Evolutionary conservation across 2,113 vertebrate species (phyloP).

Genomic region (Menidia beryllina): DNA sequence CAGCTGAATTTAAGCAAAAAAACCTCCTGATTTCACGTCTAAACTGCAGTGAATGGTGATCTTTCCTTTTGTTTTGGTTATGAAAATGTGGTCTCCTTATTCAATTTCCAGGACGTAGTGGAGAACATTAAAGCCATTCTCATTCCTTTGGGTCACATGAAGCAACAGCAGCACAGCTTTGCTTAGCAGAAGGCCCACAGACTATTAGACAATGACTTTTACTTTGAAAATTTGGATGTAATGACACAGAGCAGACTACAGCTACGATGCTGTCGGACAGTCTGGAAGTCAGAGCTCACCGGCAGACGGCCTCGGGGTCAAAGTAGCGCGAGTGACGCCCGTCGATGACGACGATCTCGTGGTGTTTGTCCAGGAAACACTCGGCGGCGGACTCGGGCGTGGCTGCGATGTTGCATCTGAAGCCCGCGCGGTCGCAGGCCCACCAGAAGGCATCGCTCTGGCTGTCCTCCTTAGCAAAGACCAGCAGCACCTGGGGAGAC

Average conservation of each 20-base stretch:
- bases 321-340: constrained; percentile 88
- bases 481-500: constrained; percentile 89
- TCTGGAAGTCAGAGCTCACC: constrained; percentile 76
- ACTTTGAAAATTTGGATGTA: no score
- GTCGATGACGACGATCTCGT: constrained; percentile 94
- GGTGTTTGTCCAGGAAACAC: constrained; percentile 94
- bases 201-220: no score
- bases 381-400: constrained; percentile 92
- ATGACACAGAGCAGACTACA: no score
- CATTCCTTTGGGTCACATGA: no score
- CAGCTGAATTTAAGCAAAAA: not conserved
- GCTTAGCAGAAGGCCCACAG: no score
- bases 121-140: not conserved
- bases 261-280: no score
- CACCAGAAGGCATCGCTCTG: constrained; percentile 97
- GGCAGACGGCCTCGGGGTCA: constrained; percentile 89
- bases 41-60: not conserved
- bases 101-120: no score
- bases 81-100: not conserved
- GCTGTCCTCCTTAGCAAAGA: constrained; percentile 95
- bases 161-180: no score
- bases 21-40: not conserved
- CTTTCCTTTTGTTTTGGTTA: not conserved
- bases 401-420: constrained; percentile 89
- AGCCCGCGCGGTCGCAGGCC: constrained; percentile 95